phyloP scores from a whole-genome alignment of 2,797 vertebrate species.

The Nothura maculosa region DNA sequence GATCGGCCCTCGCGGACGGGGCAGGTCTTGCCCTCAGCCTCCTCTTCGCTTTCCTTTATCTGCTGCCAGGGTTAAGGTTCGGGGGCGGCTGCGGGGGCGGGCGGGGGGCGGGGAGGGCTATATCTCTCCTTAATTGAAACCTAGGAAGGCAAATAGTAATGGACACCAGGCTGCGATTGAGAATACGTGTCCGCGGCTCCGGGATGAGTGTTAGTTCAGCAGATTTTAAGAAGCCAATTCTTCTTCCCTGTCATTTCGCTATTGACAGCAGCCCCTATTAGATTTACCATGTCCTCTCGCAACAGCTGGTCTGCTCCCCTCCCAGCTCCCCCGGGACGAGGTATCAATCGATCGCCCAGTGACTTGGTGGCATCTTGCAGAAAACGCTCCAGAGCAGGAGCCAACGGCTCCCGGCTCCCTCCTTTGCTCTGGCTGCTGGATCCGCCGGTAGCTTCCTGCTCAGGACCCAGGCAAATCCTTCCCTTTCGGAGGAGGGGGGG shows the following conservation, averaged over 20 bases:
- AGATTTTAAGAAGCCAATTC: conserved; percentile 72
- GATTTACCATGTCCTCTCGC: conserved; percentile 70
- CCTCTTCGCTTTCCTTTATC: background rate
- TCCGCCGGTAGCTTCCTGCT: background rate
- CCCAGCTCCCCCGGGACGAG: background rate
- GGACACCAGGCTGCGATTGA: conserved; percentile 75
- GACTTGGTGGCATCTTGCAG: conserved; percentile 62
- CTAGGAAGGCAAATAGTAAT: conserved; percentile 78
- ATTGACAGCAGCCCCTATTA: conserved; percentile 61
- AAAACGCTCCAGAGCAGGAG: background rate
- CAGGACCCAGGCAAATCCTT: background rate
- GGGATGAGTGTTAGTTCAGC: conserved; percentile 82
- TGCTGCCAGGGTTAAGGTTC: conserved; percentile 10
- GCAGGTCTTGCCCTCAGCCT: background rate
- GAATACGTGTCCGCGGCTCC: conserved; percentile 79
- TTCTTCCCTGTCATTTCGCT: conserved; percentile 78
- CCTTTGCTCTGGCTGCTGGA: background rate
- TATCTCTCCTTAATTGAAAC: conserved; percentile 77
- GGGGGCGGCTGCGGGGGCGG: background rate
- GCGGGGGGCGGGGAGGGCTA: conserved; percentile 14
- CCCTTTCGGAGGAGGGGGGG: background rate
- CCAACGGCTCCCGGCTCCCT: background rate
- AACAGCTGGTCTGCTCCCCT: conserved; percentile 53
- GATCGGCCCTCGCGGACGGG: background rate
- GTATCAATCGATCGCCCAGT: conserved; percentile 63